A percentile compares a stretch with the other conserved stretches of the same genome.
phyloP scores from a whole-genome alignment of 2,113 vertebrate species.

The Daboia siamensis region DNA sequence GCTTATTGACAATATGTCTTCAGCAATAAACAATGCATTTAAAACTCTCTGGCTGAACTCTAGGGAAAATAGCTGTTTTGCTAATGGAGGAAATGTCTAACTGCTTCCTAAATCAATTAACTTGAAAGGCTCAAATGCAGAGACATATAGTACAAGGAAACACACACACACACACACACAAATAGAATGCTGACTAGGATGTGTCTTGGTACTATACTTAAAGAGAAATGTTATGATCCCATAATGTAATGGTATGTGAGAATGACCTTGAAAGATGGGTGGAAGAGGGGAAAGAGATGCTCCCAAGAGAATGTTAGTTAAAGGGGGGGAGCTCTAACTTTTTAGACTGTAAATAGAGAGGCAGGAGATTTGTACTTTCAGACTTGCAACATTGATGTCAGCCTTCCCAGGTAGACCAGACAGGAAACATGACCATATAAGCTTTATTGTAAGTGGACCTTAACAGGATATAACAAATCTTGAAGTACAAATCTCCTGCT shows the following conservation, averaged over 20 bases:
- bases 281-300: neutral
- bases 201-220: neutral
- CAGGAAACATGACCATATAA: no score
- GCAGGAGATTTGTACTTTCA: neutral
- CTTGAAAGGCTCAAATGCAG: slow-evolving; percentile 31
- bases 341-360: neutral
- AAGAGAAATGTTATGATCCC: rapidly evolving
- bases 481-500: no score
- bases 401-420: no score
- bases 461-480: no score
- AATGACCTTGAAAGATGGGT: neutral
- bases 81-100: slow-evolving; percentile 67
- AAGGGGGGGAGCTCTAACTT: neutral
- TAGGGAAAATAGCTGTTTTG: slow-evolving; percentile 43
- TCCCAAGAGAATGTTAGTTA: neutral
- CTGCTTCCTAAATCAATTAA: slow-evolving; percentile 68
- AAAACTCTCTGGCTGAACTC: slow-evolving; percentile 53
- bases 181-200: neutral
- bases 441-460: no score
- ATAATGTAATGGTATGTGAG: neutral
- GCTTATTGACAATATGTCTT: slow-evolving; percentile 53
- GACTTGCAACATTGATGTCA: neutral
- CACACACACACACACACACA: rapidly evolving
- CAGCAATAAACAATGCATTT: slow-evolving; percentile 58
- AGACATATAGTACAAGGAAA: neutral